phyloP scores from a whole-genome alignment of 2,797 vertebrate genomes.

The Gymnothorax reevesii region DNA sequence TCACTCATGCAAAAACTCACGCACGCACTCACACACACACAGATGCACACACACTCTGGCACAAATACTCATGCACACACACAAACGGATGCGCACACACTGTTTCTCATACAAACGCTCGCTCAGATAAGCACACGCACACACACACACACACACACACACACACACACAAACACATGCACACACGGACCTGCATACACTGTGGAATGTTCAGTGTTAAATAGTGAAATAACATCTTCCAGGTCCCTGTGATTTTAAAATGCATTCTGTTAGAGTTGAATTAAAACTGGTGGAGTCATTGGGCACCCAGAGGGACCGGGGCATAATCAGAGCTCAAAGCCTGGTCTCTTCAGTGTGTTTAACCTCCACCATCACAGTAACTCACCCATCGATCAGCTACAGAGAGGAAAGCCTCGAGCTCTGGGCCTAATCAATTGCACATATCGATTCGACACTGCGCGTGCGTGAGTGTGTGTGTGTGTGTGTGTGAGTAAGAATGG shows the following conservation, averaged over 20 bases:
- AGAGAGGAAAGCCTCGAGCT: constrained; percentile 49
- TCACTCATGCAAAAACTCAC: too few species aligned
- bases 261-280: not conserved
- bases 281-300: not conserved
- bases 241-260: too few species aligned
- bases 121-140: constrained; percentile 44
- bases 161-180: constrained; percentile 46
- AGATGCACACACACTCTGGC: constrained; percentile 22
- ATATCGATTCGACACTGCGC: constrained; percentile 58
- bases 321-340: not conserved
- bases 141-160: constrained; percentile 41
- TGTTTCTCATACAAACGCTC: constrained; percentile 44
- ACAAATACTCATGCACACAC: constrained; percentile 42
- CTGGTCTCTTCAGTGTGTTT: constrained; percentile 49
- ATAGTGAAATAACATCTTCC: too few species aligned
- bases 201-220: constrained; percentile 26
- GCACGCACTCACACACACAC: constrained; percentile 43
- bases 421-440: constrained; percentile 62
- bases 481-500: not conserved
- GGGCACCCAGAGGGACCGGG: not conserved
- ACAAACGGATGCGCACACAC: constrained; percentile 39
- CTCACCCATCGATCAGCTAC: constrained; percentile 65
- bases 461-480: constrained; percentile 37
- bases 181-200: constrained; percentile 27
- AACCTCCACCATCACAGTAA: constrained; percentile 55